Evolutionary conservation across 2,888 invertebrate genomes (phyloP).

Genomic region (Heliconius aoede): DNA sequence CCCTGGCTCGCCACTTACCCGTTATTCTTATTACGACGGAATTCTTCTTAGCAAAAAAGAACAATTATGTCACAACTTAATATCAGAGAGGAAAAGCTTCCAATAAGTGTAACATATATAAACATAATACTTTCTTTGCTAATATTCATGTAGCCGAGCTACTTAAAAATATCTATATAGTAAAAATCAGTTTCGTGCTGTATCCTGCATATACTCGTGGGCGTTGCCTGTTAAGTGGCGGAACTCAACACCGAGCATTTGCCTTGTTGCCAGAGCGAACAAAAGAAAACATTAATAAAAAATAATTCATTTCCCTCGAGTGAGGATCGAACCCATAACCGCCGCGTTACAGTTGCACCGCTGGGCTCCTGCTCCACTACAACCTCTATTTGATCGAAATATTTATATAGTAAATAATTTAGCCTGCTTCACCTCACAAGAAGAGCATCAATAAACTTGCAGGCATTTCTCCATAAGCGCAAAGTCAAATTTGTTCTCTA

Average conservation of each 20-base stretch:
- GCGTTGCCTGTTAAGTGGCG: no score
- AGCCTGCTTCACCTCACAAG: no score
- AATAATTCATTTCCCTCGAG: no score
- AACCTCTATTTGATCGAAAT: no score
- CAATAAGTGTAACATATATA: background rate
- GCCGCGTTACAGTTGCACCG: no score
- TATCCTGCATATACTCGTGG: background rate
- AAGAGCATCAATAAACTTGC: no score
- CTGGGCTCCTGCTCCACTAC: no score
- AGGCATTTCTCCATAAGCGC: background rate
- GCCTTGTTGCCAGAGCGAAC: no score
- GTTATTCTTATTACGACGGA: slow-evolving; percentile 9
- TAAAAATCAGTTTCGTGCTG: background rate
- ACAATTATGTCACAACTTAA: slow-evolving; percentile 15
- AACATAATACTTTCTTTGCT: background rate
- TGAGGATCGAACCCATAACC: no score
- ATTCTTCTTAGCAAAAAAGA: slow-evolving; percentile 14
- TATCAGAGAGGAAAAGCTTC: slow-evolving; percentile 7
- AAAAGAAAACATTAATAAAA: no score
- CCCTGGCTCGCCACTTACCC: slow-evolving; percentile 15
- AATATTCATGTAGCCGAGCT: background rate
- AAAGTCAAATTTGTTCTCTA: background rate
- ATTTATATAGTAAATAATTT: no score
- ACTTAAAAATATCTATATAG: background rate
- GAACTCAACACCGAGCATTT: no score